Evolutionary conservation across 2,797 vertebrate genomes (phyloP).

Genomic region (Sebastes paucispinis): DNA sequence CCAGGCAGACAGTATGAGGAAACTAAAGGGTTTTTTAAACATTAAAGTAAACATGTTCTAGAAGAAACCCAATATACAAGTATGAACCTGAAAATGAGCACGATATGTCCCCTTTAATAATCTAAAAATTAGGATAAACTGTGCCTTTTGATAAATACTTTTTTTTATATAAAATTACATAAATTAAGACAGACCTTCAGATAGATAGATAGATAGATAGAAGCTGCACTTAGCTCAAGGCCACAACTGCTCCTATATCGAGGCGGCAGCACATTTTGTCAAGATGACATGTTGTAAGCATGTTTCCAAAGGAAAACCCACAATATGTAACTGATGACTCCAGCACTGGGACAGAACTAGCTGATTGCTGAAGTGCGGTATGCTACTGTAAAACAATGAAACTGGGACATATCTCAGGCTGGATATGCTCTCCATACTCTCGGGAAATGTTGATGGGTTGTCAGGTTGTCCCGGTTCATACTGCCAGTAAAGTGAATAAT

Average conservation of each 20-base stretch:
- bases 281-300: neutral
- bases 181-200: neutral
- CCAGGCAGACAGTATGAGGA: too few species aligned
- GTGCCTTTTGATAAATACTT: neutral
- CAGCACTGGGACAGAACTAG: too few species aligned
- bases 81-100: too few species aligned
- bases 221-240: neutral
- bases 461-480: slow-evolving; percentile 6
- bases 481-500: slow-evolving; percentile 30
- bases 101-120: neutral
- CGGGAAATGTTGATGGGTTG: slow-evolving; percentile 15
- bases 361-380: neutral
- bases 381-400: slow-evolving; percentile 1
- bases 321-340: slow-evolving; percentile 23
- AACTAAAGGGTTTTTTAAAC: too few species aligned
- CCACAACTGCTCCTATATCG: slow-evolving; percentile 1
- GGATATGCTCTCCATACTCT: neutral
- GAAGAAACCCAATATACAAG: too few species aligned
- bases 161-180: neutral
- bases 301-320: slow-evolving; percentile 27
- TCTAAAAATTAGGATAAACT: neutral
- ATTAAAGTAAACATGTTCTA: too few species aligned
- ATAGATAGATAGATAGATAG: neutral
- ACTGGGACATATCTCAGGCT: neutral
- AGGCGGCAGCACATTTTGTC: slow-evolving; percentile 3